These are phyloP conservation scores for Hemibates koningsi DNA, from an alignment of 2,113 vertebrate genomes.

Conservation along the genomic window DNA sequence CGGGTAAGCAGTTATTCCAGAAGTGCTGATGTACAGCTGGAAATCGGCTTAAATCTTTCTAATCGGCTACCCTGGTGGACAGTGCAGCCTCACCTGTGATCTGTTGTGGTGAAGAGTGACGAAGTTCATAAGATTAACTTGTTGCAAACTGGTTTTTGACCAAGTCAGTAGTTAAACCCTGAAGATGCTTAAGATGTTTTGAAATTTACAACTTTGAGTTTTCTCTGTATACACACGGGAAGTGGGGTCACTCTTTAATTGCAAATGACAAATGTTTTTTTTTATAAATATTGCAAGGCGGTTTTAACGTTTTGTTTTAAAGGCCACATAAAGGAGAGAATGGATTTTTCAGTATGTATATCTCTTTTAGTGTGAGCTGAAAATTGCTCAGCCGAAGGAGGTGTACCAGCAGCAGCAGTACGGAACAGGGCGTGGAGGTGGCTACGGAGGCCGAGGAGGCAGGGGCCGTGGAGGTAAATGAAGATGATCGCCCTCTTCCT, in stretches of 20 bases:
- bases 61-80: not conserved
- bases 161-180: fast-evolving
- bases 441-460: slow-evolving; percentile 76
- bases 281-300: fast-evolving
- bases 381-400: slow-evolving; percentile 97
- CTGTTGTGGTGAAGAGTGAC: not conserved
- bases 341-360: not conserved
- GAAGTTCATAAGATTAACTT: not conserved
- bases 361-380: slow-evolving; percentile 87
- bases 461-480: slow-evolving; percentile 80
- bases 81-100: not conserved
- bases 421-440: slow-evolving; percentile 65
- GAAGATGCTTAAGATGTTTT: not conserved
- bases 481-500: not conserved
- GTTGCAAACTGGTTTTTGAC: fast-evolving
- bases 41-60: not conserved
- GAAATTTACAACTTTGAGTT: not conserved
- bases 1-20: slow-evolving; percentile 69
- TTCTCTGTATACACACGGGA: fast-evolving
- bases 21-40: not conserved
- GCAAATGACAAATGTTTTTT: fast-evolving
- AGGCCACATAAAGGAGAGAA: not conserved
- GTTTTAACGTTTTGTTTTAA: not conserved
- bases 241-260: not conserved
- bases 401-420: slow-evolving; percentile 96